phyloP scores from a whole-genome alignment of 35 echinoderm and acorn worm genomes.

The Apostichopus parvimensis region DNA sequence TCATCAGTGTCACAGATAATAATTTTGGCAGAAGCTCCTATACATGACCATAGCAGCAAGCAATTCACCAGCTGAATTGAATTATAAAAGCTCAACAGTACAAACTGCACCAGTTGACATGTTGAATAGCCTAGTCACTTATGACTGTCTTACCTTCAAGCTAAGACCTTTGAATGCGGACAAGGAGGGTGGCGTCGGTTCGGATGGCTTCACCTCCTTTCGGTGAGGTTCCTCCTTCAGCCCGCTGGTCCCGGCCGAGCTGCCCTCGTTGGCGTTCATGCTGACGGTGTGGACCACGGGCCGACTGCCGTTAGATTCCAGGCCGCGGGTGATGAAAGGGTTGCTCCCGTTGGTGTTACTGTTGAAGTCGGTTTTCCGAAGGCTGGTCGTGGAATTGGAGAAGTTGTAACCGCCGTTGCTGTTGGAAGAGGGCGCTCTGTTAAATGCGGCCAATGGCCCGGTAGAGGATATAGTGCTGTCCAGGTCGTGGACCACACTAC shows the following conservation, averaged over 20 bases:
- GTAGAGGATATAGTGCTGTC: slow-evolving; percentile 43
- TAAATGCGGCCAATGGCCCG: slow-evolving; percentile 6
- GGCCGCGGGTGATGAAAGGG: slow-evolving; percentile 41
- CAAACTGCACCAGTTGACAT: too few relatives aligned
- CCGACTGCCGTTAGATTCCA: slow-evolving; percentile 12
- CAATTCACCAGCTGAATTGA: too few relatives aligned
- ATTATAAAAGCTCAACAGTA: too few relatives aligned
- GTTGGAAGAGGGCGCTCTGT: slow-evolving; percentile 37
- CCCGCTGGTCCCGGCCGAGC: slow-evolving; percentile 11
- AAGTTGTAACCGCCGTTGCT: slow-evolving; percentile 41
- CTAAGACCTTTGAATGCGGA: slow-evolving; percentile 41
- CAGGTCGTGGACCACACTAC: slow-evolving; percentile 45
- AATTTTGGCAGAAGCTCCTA: too few relatives aligned
- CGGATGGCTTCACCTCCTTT: not conserved
- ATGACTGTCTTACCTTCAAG: slow-evolving; percentile 5
- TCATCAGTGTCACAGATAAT: too few relatives aligned
- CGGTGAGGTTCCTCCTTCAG: not conserved
- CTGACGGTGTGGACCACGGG: slow-evolving; percentile 7
- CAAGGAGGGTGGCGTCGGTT: not conserved
- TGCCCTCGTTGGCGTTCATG: not conserved
- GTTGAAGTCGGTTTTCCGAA: slow-evolving; percentile 46
- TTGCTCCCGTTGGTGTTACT: slow-evolving; percentile 43
- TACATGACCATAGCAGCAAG: too few relatives aligned
- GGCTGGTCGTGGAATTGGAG: slow-evolving; percentile 53
- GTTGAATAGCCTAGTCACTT: too few relatives aligned